Percentiles rank a stretch among this genome's conserved stretches.
phyloP scores from a whole-genome alignment of 2,888 invertebrate genomes.

The Thalpophila matura region DNA sequence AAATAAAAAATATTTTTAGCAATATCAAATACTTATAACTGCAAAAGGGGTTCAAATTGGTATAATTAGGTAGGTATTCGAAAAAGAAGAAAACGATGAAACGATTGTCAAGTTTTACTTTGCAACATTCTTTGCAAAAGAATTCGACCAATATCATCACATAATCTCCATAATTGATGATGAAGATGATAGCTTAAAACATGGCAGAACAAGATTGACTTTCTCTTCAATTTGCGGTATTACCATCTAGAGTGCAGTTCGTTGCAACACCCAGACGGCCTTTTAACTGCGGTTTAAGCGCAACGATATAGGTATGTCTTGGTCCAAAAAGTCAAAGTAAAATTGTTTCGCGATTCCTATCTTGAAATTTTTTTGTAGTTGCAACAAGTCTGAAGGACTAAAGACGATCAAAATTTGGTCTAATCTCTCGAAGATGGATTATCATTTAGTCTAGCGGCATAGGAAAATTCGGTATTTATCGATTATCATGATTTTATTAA shows the following conservation, averaged over 20 bases:
- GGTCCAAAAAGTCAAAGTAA: conserved; percentile 42
- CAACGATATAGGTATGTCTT: conserved; percentile 39
- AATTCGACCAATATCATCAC: conserved; percentile 2
- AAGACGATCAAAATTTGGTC: conserved; percentile 3
- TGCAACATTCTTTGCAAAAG: not conserved
- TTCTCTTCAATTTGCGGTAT: conserved; percentile 47
- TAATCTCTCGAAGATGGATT: too few species aligned
- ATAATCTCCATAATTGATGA: conserved; percentile 13
- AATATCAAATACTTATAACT: too few species aligned
- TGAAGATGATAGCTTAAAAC: conserved; percentile 28
- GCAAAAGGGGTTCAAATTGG: too few species aligned
- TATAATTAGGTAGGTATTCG: too few species aligned
- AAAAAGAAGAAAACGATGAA: not conserved
- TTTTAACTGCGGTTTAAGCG: conserved; percentile 43
- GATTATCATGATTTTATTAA: too few species aligned
- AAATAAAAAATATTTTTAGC: too few species aligned
- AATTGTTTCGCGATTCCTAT: conserved; percentile 35
- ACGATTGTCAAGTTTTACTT: not conserved
- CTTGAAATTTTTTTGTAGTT: conserved; percentile 35
- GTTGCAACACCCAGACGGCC: conserved; percentile 58
- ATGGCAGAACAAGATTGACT: conserved; percentile 46
- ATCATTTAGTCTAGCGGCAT: too few species aligned
- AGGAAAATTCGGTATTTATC: too few species aligned
- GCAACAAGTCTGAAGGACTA: conserved; percentile 7
- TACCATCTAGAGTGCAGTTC: conserved; percentile 49